phyloP scores from a whole-genome alignment of 2,113 vertebrate genomes.

The Nipponia nippon region DNA sequence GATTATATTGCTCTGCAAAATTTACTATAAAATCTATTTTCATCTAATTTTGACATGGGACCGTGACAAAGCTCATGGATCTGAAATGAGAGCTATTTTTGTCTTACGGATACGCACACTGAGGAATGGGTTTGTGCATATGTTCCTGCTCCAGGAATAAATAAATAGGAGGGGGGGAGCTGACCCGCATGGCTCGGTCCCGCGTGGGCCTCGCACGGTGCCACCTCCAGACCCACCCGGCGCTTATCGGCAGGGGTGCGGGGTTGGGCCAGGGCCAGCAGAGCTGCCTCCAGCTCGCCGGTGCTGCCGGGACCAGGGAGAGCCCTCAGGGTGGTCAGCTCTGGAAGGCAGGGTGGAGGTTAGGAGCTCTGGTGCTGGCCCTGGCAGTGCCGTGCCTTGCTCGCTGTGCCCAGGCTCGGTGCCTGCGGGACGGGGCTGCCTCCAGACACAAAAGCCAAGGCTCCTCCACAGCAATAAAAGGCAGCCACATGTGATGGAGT shows the following conservation, averaged over 20 bases:
- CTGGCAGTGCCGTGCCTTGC: accelerated
- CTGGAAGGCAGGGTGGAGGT: accelerated
- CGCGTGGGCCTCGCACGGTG: background rate
- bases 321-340: background rate
- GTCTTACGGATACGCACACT: accelerated
- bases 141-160: background rate
- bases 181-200: accelerated
- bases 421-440: accelerated
- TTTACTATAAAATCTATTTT: constrained; percentile 24
- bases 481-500: accelerated
- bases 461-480: accelerated
- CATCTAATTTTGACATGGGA: background rate
- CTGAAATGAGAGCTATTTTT: background rate
- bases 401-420: accelerated
- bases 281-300: background rate
- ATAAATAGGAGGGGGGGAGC: background rate
- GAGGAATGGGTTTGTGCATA: background rate
- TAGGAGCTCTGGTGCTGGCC: background rate
- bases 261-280: background rate
- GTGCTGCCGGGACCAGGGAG: background rate
- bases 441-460: background rate
- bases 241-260: background rate
- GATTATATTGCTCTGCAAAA: background rate
- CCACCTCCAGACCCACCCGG: background rate
- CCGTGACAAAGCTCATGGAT: background rate